Percentiles rank a stretch among this genome's conserved stretches.
These are phyloP conservation scores for Pycnonotus jocosus DNA, from an alignment of 2,113 vertebrate species.

Conservation along the genomic window DNA sequence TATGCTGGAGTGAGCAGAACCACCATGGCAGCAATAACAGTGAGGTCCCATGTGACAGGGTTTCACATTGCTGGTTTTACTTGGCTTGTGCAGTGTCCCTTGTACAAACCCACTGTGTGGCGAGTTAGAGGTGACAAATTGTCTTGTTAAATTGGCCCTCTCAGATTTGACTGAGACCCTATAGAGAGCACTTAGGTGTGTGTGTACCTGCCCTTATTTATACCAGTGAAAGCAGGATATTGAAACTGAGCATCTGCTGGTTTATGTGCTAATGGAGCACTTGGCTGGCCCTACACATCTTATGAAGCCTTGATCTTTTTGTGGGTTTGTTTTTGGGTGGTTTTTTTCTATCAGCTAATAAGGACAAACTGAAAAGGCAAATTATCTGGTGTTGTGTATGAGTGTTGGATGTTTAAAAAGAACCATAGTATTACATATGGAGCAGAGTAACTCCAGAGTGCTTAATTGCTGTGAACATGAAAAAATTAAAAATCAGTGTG, in stretches of 20 bases:
- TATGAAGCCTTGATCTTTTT: not conserved
- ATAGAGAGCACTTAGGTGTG: not conserved
- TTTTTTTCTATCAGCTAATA: not conserved
- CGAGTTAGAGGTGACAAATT: constrained; percentile 20
- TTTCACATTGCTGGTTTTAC: constrained; percentile 8
- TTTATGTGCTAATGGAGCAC: not conserved
- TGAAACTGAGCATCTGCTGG: not conserved
- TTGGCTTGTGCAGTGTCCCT: constrained; percentile 12
- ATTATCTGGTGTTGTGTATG: not conserved
- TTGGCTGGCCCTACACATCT: not conserved
- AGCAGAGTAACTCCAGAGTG: not conserved
- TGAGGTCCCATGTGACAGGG: not conserved
- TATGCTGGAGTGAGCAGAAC: not conserved
- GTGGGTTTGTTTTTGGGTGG: not conserved
- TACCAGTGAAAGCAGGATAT: not conserved
- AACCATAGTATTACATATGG: not conserved
- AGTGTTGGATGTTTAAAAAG: not conserved
- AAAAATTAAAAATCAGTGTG: not conserved
- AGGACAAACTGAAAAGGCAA: constrained; percentile 1
- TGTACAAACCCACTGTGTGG: constrained; percentile 13
- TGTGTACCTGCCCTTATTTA: constrained; percentile 40
- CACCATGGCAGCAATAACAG: not conserved
- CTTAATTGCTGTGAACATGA: constrained; percentile 16
- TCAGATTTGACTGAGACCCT: constrained; percentile 36
- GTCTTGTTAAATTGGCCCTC: constrained; percentile 26